Evolutionary conservation across 2,113 vertebrate genomes (phyloP).

Genomic region (Brachypteracias leptosomus): DNA sequence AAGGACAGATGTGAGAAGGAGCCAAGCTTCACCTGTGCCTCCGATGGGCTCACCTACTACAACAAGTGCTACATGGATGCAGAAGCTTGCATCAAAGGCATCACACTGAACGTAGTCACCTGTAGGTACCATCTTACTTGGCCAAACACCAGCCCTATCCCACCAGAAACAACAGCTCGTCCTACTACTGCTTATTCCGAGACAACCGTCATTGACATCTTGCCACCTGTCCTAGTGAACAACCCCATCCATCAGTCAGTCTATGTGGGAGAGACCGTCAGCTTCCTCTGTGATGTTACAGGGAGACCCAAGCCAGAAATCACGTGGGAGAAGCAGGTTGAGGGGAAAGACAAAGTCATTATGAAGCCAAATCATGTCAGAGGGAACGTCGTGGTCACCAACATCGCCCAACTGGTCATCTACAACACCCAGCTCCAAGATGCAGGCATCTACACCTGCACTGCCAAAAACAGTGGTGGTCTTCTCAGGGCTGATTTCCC

Average conservation of each 20-base stretch:
- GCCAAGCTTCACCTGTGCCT: constrained; percentile 95
- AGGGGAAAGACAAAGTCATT: constrained; percentile 79
- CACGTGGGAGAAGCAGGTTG: constrained; percentile 90
- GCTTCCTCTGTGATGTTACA: constrained; percentile 88
- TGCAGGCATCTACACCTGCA: constrained; percentile 90
- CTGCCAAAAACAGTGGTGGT: constrained; percentile 82
- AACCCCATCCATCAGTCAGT: constrained; percentile 81
- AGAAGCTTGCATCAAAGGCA: constrained; percentile 93
- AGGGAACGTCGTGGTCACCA: constrained; percentile 92
- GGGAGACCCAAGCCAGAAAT: constrained; percentile 88
- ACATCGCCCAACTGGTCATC: constrained; percentile 93
- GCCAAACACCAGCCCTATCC: constrained; percentile 88
- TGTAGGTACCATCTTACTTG: constrained; percentile 92
- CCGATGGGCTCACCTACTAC: constrained; percentile 96
- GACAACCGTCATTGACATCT: constrained; percentile 78
- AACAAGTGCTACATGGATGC: constrained; percentile 99
- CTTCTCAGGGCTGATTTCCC: constrained; percentile 82
- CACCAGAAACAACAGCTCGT: constrained; percentile 82
- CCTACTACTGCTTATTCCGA: constrained; percentile 84
- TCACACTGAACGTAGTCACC: constrained; percentile 85
- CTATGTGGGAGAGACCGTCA: constrained; percentile 86
- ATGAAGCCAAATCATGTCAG: constrained; percentile 90
- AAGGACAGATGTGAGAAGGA: constrained; percentile 94
- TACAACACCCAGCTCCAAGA: constrained; percentile 89
- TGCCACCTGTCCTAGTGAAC: constrained; percentile 76